Evolutionary conservation across 2,797 vertebrate species (phyloP), one percentile per base, ranked within the genome.

Genomic region (Bovichtus diacanthus): DNA sequence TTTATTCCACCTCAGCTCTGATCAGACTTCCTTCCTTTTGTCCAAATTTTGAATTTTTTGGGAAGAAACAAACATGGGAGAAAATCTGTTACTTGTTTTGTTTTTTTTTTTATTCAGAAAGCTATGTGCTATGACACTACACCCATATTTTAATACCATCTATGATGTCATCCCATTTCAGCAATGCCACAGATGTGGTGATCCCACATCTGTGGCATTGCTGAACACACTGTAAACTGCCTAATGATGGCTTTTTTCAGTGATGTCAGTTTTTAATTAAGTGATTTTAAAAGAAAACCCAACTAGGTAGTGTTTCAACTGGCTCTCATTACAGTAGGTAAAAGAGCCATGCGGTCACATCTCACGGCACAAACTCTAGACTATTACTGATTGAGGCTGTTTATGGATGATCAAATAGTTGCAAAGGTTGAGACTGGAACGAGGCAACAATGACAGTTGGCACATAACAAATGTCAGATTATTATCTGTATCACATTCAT

Each of bases 141-240:
- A 54, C 18, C 41, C 47, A 25, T 66, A 31, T 63, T 64, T 71
- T 77, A 58, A 46, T 9, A 23, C 11, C 27, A 49, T 58, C 31
- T 9, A 55, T 78, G 74, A 83, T 70, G 51, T 85, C 82, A 81
- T 34, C 21, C 53, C 2, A 46, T 56, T 36, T 70, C n/a, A 23
- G 39, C 29, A 56, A 23, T 36, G 34, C 19, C n/a, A 56, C 19
- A 38, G 54, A 56, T 83, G 74, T 64, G 55, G 65, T 41, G 49
- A 54, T 70, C 23, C 59, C 51, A 76, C 80, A 78, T 82, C 63
- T 75, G 71, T 4, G 46, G 46, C 25, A 50, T 54, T 43, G 46
- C 38, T 49, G 18, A 58, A 54, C 54, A 38, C 31, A 38, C 9
- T 74, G 51, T 54, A 78, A 82, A 76, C 21, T 41, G 46, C 71